Conservation (phyloP, 2,113 vertebrate genomes). For the Isichthys henryi region DNA sequence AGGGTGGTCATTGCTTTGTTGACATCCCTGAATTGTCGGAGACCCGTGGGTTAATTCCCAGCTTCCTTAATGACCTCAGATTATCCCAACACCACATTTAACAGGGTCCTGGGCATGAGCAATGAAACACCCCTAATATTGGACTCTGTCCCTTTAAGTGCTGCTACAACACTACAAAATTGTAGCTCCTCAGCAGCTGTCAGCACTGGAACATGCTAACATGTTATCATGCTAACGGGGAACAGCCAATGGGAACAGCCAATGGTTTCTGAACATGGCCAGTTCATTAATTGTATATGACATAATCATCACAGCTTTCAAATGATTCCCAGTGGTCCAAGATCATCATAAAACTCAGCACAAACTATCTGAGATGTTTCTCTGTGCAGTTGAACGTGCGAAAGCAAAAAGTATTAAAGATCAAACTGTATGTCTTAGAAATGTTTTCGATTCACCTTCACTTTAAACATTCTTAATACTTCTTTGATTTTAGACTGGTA, state of each 20-base stretch:
- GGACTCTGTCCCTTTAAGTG: constrained; percentile 59
- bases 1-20: constrained; percentile 44
- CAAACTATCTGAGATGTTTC: background rate
- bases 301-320: background rate
- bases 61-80: constrained; percentile 66
- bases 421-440: background rate
- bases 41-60: constrained; percentile 61
- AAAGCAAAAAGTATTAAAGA: background rate
- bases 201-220: background rate
- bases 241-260: background rate
- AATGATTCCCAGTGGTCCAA: background rate
- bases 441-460: background rate
- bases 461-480: background rate
- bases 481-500: background rate
- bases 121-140: constrained; percentile 53
- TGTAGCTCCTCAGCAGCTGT: constrained; percentile 18
- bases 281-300: background rate
- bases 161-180: constrained; percentile 26
- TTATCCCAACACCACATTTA: constrained; percentile 58
- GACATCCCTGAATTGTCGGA: constrained; percentile 59
- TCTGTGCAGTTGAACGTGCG: background rate
- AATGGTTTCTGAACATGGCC: background rate
- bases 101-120: constrained; percentile 45
- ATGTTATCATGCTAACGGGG: background rate
- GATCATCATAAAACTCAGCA: background rate